Percentiles rank a stretch among this genome's conserved stretches.
These are phyloP conservation scores for Gryllus bimaculatus DNA, from an alignment of 1,140 invertebrate genomes.

Conservation along the genomic window DNA sequence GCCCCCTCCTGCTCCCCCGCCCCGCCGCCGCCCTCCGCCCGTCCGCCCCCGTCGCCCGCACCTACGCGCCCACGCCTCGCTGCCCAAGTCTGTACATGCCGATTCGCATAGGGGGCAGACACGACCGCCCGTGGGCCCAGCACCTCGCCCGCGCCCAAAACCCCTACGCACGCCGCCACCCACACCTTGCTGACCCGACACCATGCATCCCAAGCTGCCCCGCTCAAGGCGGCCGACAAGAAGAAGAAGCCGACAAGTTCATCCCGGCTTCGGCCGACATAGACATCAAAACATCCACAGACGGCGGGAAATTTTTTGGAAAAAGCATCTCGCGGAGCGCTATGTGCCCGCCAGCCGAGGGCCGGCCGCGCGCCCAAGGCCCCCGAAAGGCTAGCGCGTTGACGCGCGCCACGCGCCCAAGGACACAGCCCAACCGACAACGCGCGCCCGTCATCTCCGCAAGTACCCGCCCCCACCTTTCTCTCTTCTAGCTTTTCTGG, in stretches of 20 bases:
- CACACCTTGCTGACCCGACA: not conserved
- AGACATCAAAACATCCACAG: conserved; percentile 62
- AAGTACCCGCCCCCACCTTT: conserved; percentile 27
- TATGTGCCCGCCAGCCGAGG: conserved; percentile 21
- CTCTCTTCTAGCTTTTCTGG: too few species aligned
- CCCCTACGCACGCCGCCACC: too few species aligned
- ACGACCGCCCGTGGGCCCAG: too few species aligned
- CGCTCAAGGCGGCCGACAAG: conserved; percentile 21
- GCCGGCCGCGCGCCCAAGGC: not conserved
- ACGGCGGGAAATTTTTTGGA: too few species aligned
- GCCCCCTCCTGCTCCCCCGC: not conserved
- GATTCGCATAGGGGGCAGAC: not conserved
- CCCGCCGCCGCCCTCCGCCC: not conserved
- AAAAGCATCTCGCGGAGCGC: conserved; percentile 59
- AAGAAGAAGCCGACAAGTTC: conserved; percentile 43
- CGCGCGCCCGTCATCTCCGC: conserved; percentile 69
- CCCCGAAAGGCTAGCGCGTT: conserved; percentile 7
- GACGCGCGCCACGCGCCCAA: not conserved
- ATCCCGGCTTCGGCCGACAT: conserved; percentile 61
- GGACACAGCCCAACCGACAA: conserved; percentile 49
- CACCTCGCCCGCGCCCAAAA: too few species aligned
- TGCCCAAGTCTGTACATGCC: conserved; percentile 16
- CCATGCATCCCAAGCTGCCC: conserved; percentile 28
- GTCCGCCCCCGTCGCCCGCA: not conserved
- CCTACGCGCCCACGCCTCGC: conserved; percentile 8